phyloP scores from a whole-genome alignment of 2,888 invertebrate species.

The Pardosa pseudoannulata region DNA sequence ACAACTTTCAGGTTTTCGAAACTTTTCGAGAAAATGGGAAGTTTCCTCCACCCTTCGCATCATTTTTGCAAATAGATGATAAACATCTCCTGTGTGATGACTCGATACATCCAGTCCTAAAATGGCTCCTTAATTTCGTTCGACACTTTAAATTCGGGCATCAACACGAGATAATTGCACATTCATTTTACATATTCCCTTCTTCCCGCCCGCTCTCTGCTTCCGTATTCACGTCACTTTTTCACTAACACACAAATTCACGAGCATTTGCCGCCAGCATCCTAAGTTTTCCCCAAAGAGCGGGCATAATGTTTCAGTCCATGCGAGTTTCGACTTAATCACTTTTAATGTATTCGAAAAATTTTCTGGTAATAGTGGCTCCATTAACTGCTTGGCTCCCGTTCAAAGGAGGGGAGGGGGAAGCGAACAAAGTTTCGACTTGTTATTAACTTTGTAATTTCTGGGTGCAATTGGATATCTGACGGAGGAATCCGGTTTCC shows the following conservation, averaged over 20 bases:
- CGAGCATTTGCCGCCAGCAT: neutral
- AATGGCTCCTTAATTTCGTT: neutral
- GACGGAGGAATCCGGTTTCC: neutral
- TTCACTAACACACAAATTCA: neutral
- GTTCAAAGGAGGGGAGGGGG: neutral
- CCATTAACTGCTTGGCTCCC: slow-evolving; percentile 19
- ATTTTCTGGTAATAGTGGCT: slow-evolving; percentile 4
- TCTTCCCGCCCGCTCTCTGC: too few relatives aligned
- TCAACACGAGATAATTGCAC: neutral
- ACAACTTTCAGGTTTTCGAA: too few relatives aligned
- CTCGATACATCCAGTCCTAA: too few relatives aligned
- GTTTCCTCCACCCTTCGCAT: too few relatives aligned
- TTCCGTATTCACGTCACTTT: neutral
- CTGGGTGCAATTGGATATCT: neutral
- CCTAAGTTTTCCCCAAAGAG: neutral
- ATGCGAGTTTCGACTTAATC: neutral
- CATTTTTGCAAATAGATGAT: too few relatives aligned
- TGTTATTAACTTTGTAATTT: neutral
- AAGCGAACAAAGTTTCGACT: neutral
- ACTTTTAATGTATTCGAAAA: slow-evolving; percentile 23
- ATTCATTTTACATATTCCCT: neutral
- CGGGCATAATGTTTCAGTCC: neutral
- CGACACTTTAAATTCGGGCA: neutral
- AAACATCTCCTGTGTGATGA: too few relatives aligned
- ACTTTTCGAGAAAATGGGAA: too few relatives aligned